Evolutionary conservation across 2,888 invertebrate genomes (phyloP).

Genomic region (Corythucha ciliata): DNA sequence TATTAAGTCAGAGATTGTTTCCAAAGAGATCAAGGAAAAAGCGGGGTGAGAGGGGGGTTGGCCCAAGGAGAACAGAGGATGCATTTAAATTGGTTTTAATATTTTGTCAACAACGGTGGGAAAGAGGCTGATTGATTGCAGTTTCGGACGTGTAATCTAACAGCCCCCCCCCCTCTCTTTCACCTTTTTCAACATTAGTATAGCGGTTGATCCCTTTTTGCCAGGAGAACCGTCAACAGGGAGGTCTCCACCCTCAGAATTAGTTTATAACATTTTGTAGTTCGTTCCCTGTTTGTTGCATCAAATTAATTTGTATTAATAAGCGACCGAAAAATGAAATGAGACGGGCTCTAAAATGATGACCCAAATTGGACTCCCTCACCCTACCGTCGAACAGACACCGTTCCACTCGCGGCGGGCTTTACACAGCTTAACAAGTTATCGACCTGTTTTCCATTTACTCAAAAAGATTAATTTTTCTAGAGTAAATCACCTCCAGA

Average conservation of each 20-base stretch:
- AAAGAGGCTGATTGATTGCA: constrained; percentile 22
- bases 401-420: too few species aligned
- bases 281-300: constrained; percentile 29
- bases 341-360: too few species aligned
- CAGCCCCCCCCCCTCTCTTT: too few species aligned
- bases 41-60: too few species aligned
- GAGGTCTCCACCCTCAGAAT: too few species aligned
- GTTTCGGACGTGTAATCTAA: constrained; percentile 24
- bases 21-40: too few species aligned
- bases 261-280: constrained; percentile 28
- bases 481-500: too few species aligned
- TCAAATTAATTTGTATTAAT: constrained; percentile 30
- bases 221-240: too few species aligned
- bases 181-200: constrained; percentile 25
- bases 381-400: too few species aligned
- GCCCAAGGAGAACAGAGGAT: constrained; percentile 24
- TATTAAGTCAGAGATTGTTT: constrained; percentile 26
- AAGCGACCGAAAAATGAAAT: background rate
- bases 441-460: too few species aligned
- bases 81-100: constrained; percentile 33
- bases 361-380: too few species aligned
- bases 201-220: constrained; percentile 20
- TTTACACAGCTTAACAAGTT: constrained; percentile 29
- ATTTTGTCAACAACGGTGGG: constrained; percentile 29
- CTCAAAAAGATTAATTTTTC: too few species aligned